phyloP scores from a whole-genome alignment of 2,113 vertebrate genomes.

The Alexandromys fortis region DNA sequence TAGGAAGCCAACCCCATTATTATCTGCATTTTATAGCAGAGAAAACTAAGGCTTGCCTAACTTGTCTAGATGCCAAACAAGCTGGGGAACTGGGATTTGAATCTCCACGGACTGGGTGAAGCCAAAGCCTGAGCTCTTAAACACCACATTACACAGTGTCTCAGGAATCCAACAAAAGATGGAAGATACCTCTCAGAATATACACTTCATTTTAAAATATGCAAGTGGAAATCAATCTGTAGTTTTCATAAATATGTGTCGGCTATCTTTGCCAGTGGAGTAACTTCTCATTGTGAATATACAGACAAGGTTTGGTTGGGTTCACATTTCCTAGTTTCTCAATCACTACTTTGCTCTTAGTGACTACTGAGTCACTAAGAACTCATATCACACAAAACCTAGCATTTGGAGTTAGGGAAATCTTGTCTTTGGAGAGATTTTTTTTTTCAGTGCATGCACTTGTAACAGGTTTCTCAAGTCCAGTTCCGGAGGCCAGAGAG shows the following conservation, averaged over 20 bases:
- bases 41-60: constrained; percentile 25
- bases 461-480: neutral
- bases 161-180: neutral
- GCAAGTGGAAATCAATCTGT: neutral
- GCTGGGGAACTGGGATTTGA: neutral
- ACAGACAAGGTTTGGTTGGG: neutral
- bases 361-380: neutral
- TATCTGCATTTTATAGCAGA: constrained; percentile 23
- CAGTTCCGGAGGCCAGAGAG: neutral
- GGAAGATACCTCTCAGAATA: neutral
- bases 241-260: constrained; percentile 14
- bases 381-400: neutral
- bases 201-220: constrained; percentile 15
- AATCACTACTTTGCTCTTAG: neutral
- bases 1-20: constrained; percentile 18
- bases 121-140: neutral
- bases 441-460: neutral
- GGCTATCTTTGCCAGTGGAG: neutral
- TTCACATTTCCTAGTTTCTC: neutral
- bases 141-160: neutral
- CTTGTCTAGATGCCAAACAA: neutral
- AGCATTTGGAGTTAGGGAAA: neutral
- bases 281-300: neutral
- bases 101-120: neutral
- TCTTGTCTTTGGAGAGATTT: constrained; percentile 2